Conservation (phyloP, 2,797 vertebrate genomes). For the Clamator glandarius region DNA sequence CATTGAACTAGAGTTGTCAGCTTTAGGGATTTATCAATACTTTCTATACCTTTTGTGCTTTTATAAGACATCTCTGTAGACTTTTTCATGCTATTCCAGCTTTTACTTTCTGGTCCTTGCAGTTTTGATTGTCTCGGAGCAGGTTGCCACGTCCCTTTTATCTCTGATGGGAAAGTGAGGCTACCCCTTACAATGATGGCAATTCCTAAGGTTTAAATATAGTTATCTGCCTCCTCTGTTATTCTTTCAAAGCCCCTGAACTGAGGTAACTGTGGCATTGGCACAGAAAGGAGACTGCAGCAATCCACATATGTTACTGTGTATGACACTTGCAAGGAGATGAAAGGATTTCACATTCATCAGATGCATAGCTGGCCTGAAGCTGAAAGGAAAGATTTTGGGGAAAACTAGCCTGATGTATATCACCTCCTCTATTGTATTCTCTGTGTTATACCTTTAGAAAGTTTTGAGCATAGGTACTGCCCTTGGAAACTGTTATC, state of each 20-base stretch:
- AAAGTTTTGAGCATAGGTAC: constrained; percentile 19
- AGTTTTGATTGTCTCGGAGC: constrained; percentile 21
- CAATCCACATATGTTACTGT: not conserved
- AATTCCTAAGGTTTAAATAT: constrained; percentile 55
- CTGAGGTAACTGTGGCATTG: constrained; percentile 37
- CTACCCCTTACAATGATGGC: constrained; percentile 10
- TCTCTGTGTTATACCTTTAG: not conserved
- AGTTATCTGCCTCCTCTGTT: constrained; percentile 49
- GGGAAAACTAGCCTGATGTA: constrained; percentile 35
- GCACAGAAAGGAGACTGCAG: constrained; percentile 20
- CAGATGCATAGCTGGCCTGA: not conserved
- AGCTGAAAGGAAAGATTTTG: constrained; percentile 11
- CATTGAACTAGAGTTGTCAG: not conserved
- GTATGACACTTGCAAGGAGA: not conserved
- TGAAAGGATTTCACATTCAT: constrained; percentile 48
- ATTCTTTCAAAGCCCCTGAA: constrained; percentile 37
- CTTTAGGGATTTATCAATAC: not conserved
- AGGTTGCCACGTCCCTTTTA: not conserved
- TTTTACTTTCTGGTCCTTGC: not conserved
- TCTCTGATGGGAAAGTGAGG: constrained; percentile 34
- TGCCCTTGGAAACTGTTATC: constrained; percentile 10
- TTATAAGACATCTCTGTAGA: not conserved
- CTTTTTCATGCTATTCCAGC: not conserved
- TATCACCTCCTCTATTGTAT: constrained; percentile 39
- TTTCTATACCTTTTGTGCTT: not conserved